Conservation (phyloP, 2,113 vertebrate genomes). For the Oncorhynchus nerka region DNA sequence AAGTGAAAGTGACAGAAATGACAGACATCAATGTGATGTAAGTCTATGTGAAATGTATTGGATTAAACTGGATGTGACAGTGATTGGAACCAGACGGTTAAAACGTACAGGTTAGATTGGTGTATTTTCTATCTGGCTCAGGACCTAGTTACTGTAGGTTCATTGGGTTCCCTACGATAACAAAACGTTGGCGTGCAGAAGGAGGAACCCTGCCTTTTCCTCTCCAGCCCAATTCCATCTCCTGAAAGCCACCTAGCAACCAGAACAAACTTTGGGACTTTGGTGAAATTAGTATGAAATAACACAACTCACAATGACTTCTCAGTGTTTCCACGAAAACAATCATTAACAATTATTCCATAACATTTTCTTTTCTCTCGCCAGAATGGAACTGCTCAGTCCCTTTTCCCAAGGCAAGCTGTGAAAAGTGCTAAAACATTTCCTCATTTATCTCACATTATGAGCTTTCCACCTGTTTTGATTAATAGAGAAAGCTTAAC, state of each 20-base stretch:
- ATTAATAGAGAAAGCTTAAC: not conserved
- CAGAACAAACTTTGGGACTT: conserved; percentile 36
- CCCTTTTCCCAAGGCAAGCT: too few species aligned
- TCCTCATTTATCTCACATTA: conserved; percentile 14
- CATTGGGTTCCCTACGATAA: conserved; percentile 42
- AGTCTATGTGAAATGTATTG: too few species aligned
- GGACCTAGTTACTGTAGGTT: conserved; percentile 27
- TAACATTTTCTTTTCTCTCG: conserved; percentile 13
- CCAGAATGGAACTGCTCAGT: conserved; percentile 14
- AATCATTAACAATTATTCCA: conserved; percentile 31
- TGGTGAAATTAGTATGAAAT: conserved; percentile 19
- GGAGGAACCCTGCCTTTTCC: conserved; percentile 71
- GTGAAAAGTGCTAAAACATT: not conserved
- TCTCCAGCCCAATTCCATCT: conserved; percentile 47
- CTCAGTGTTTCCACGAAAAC: conserved; percentile 43
- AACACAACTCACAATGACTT: conserved; percentile 7
- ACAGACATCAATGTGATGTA: too few species aligned
- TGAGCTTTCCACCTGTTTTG: conserved; percentile 9
- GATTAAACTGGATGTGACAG: too few species aligned
- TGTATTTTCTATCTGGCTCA: not conserved
- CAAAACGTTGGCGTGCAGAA: conserved; percentile 38
- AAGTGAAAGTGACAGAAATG: too few species aligned
- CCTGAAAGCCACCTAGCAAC: conserved; percentile 66
- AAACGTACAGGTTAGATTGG: too few species aligned
- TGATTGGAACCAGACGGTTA: too few species aligned